Conservation (phyloP, 2,888 invertebrate species). For the Saturnia japonica region DNA sequence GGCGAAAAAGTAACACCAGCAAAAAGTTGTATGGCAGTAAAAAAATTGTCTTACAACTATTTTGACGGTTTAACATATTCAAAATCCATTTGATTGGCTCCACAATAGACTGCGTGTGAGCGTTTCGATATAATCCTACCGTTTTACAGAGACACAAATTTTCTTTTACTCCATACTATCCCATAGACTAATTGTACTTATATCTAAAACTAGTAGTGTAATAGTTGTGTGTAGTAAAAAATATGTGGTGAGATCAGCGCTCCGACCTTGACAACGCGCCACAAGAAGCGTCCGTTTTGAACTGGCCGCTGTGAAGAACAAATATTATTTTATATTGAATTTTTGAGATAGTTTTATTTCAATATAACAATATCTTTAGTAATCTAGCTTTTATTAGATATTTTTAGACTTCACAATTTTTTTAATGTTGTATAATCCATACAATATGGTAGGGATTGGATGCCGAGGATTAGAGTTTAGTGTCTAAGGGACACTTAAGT, state of each 20-base stretch:
- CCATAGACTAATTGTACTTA: slow-evolving; percentile 31
- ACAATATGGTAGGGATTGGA: not conserved
- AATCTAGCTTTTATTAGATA: not conserved
- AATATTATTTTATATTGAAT: not conserved
- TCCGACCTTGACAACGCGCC: slow-evolving; percentile 62
- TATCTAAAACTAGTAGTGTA: slow-evolving; percentile 54
- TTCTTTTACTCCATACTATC: slow-evolving; percentile 23
- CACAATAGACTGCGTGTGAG: slow-evolving; percentile 55
- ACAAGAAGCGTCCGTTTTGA: slow-evolving; percentile 49
- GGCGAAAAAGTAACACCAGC: slow-evolving; percentile 54
- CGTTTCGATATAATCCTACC: slow-evolving; percentile 44
- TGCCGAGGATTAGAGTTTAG: not conserved
- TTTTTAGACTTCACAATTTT: not conserved
- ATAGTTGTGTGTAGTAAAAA: slow-evolving; percentile 60
- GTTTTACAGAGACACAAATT: slow-evolving; percentile 28
- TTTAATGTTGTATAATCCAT: too few relatives aligned
- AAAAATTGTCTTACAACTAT: slow-evolving; percentile 47
- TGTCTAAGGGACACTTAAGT: too few relatives aligned
- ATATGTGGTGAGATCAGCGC: slow-evolving; percentile 71
- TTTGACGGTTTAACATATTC: slow-evolving; percentile 63
- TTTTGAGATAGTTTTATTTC: not conserved
- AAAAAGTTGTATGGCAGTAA: slow-evolving; percentile 39
- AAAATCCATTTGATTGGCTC: slow-evolving; percentile 48
- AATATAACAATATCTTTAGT: not conserved
- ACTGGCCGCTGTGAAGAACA: slow-evolving; percentile 54